Percentiles rank a stretch among this genome's conserved stretches.
Conservation (phyloP, 1,140 invertebrate species). For the Heliconius congener region DNA sequence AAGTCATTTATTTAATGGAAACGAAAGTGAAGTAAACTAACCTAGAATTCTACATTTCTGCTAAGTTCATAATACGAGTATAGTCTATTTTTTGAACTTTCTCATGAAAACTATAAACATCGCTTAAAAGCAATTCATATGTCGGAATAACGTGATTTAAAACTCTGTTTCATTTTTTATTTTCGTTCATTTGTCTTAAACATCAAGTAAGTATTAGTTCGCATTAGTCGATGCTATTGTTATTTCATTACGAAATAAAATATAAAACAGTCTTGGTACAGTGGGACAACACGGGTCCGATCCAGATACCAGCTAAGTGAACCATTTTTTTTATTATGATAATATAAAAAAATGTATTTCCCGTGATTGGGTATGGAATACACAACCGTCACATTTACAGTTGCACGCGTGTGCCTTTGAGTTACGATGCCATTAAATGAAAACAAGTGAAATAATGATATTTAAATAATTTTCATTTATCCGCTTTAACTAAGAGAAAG, state of each 20-base stretch:
- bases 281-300: no score
- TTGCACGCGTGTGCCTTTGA: no score
- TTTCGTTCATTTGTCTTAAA: neutral
- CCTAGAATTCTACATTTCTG: neutral
- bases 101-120: neutral
- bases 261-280: no score
- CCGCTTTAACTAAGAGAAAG: no score
- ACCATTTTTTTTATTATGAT: no score
- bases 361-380: no score
- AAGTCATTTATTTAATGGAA: conserved; percentile 7
- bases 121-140: neutral
- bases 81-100: neutral
- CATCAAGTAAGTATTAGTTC: neutral
- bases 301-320: no score
- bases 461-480: no score
- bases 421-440: no score
- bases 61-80: neutral
- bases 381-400: no score
- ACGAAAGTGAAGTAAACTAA: neutral
- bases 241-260: neutral
- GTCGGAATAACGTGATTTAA: neutral
- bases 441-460: no score
- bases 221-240: neutral
- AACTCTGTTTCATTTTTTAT: neutral
- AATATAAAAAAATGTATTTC: no score